A percentile compares a stretch with the other conserved stretches of the same genome.
phyloP scores from a whole-genome alignment of 2,797 vertebrate species.

The Balearica regulorum region DNA sequence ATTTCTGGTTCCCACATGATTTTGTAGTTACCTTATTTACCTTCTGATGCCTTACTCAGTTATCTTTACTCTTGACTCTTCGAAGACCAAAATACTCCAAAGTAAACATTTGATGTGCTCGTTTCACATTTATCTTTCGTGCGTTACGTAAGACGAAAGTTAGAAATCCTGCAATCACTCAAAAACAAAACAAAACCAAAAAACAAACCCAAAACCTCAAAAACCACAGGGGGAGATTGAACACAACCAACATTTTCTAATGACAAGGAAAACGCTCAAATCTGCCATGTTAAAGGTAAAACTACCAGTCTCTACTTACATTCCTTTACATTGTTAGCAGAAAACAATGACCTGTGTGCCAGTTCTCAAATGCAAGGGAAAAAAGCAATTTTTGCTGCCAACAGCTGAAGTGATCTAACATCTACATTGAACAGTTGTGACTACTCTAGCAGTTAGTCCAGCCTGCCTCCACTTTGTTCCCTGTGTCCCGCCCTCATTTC shows the following conservation, averaged over 20 bases:
- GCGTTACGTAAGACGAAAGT: neutral
- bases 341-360: neutral
- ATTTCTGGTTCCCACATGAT: neutral
- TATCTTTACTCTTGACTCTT: neutral
- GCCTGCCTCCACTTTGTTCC: neutral
- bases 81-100: neutral
- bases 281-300: neutral
- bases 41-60: neutral
- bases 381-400: neutral
- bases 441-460: neutral
- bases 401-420: neutral
- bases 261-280: neutral
- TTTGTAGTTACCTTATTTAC: neutral
- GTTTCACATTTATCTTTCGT: neutral
- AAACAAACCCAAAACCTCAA: neutral
- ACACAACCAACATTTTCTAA: neutral
- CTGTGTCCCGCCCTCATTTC: neutral
- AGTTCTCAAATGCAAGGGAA: neutral
- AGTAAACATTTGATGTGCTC: neutral
- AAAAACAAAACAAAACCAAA: neutral
- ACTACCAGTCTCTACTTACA: neutral
- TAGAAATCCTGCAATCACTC: accelerated
- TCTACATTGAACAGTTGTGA: neutral
- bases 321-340: neutral
- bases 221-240: neutral